Evolutionary conservation across 2,113 vertebrate species (phyloP).

Genomic region (Rousettus leschenaultii): DNA sequence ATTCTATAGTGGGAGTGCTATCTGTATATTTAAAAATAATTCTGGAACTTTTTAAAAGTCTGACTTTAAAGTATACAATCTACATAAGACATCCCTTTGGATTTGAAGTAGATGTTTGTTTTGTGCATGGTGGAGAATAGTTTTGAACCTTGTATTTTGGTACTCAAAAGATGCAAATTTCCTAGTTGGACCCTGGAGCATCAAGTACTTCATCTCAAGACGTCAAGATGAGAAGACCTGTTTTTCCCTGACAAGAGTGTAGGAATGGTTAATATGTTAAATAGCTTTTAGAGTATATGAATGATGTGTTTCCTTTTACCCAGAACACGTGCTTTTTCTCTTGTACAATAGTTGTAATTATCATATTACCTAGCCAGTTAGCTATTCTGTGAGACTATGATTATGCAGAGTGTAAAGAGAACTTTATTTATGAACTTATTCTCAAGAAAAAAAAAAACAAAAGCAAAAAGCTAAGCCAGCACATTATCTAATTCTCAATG

Average conservation of each 20-base stretch:
- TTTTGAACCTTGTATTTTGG: not conserved
- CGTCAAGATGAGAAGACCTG: not conserved
- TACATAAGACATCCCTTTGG: not conserved
- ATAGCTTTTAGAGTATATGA: not conserved
- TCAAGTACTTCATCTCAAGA: not conserved
- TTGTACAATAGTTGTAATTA: conserved; percentile 76
- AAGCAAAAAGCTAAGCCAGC: conserved; percentile 84
- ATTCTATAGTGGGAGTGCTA: not conserved
- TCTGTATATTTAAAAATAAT: not conserved
- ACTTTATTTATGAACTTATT: conserved; percentile 82
- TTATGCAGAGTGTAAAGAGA: conserved; percentile 79
- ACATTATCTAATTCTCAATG: conserved; percentile 88
- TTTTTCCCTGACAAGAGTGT: not conserved
- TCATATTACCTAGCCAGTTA: conserved; percentile 77
- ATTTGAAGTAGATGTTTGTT: not conserved
- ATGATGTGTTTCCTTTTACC: conserved; percentile 63
- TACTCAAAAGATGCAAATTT: not conserved
- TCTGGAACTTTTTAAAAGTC: not conserved
- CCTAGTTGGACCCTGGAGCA: not conserved
- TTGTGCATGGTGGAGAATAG: not conserved
- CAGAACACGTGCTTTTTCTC: conserved; percentile 61
- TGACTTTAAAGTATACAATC: not conserved
- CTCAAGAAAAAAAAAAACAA: conserved; percentile 59
- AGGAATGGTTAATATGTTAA: not conserved
- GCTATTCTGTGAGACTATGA: conserved; percentile 74